Evolutionary conservation across 2,888 invertebrate species (phyloP).

Genomic region (Phlogophora meticulosa): DNA sequence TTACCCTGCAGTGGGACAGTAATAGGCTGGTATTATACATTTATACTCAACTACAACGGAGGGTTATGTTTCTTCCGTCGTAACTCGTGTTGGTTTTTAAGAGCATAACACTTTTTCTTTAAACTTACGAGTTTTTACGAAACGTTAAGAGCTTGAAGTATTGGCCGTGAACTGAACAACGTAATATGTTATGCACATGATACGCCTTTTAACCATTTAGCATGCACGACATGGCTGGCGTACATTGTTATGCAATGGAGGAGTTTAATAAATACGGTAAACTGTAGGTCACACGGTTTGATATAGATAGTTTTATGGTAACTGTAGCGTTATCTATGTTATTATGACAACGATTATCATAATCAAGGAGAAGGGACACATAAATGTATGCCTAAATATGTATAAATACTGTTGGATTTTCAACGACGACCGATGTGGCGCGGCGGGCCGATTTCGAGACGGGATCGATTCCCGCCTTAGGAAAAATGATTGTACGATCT

Average conservation of each 20-base stretch:
- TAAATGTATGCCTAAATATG: no score
- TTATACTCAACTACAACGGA: neutral
- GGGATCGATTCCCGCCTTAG: no score
- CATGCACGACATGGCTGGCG: conserved; percentile 18
- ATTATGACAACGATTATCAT: conserved; percentile 24
- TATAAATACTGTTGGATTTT: no score
- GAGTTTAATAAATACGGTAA: conserved; percentile 17
- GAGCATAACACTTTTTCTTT: conserved; percentile 22
- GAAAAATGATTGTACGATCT: no score
- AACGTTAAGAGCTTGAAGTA: conserved; percentile 18
- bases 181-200: conserved; percentile 2
- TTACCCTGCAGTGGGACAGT: no score
- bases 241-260: conserved; percentile 19
- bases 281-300: neutral
- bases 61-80: conserved; percentile 15
- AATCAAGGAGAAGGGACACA: conserved; percentile 18
- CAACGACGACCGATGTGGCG: no score
- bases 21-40: no score
- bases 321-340: no score
- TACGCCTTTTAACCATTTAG: conserved; percentile 17
- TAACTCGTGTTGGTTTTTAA: conserved; percentile 15
- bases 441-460: no score
- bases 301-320: neutral
- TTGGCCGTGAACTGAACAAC: conserved; percentile 2
- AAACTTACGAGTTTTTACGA: conserved; percentile 7